Base-by-base conservation (phyloP, 2,113 vertebrate genomes). In the Oophaga pumilio region DNA sequence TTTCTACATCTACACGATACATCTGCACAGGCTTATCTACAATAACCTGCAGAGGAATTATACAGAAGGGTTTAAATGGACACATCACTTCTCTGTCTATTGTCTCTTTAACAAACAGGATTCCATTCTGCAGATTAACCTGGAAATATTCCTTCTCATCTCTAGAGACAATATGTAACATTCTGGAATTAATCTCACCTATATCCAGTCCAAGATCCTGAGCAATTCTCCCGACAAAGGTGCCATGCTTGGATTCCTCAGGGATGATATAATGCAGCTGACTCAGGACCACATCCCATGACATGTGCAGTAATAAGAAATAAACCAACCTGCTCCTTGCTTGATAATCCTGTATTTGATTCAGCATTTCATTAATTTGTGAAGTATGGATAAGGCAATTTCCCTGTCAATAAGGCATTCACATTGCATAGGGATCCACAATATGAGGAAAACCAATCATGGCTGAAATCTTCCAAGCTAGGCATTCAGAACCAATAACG, bases 401-500 rank as follows among this genome's bases (percentile, higher is more conserved):
- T 13, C 8, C n/a, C 76, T 24, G n/a, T 95, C 95, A 49, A 57
- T 26, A 79, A 59, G n/a, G 50, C 53, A 22, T 56, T 57, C 53
- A 79, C 76, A 13, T 56, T 78, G 49, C 26, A 26, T 15, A 64
- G 26, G 59, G 33, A 49, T 82, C 79, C 52, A 26, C 6, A 66
- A 50, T n/a, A 17, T 82, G 24, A 62, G 18, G 15, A 64, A 82
- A 64, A 64, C 28, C 59, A 56, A 57, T 80, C 53, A 80, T 57
- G 77, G 52, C 79, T 14, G 79, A 20, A 64, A 56, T 82, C 28
- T 15, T 80, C 57, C 53, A 80, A 60, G 56, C 4, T 53, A 89
- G 50, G 85, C 95, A 95, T 49, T n/a, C 89, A 89, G 94, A 94
- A 5, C 89, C 91, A 89, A 76, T 94, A 82, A 1, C 43, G 28